A percentile compares a stretch with the other conserved stretches of the same genome.
Evolutionary conservation across 2,113 vertebrate genomes (phyloP).

Genomic region (Mungos mungo): DNA sequence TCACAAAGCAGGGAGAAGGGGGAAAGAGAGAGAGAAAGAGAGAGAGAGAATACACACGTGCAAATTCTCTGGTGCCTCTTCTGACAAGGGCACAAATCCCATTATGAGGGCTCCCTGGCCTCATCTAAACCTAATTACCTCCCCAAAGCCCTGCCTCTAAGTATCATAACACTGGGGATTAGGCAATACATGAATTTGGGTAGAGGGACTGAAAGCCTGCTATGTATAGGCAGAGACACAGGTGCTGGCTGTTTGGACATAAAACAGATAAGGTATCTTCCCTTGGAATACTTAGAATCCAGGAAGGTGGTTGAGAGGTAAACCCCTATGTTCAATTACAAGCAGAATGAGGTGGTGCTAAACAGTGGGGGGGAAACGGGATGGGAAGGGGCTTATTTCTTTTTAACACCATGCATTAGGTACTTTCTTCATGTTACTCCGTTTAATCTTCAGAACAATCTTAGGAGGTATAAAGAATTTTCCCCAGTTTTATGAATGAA

Average conservation of each 20-base stretch:
- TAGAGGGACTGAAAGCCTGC: background rate
- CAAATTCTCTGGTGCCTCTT: background rate
- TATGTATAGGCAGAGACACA: background rate
- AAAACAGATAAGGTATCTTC: slow-evolving; percentile 2
- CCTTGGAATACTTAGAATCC: background rate
- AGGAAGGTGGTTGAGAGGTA: background rate
- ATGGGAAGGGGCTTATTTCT: background rate
- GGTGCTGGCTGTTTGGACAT: background rate
- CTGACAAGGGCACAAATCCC: background rate
- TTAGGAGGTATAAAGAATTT: background rate
- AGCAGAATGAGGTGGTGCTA: background rate
- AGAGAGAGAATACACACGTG: no score
- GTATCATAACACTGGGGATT: background rate
- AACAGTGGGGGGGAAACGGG: background rate
- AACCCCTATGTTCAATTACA: background rate
- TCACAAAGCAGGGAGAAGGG: no score
- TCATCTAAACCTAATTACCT: background rate
- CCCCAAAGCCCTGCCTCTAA: background rate
- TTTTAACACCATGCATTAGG: background rate
- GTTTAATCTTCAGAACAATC: background rate
- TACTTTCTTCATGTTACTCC: background rate
- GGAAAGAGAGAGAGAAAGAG: rapidly evolving
- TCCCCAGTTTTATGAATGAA: background rate
- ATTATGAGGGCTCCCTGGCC: background rate
- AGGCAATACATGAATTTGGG: background rate